Evolutionary conservation across 2,797 vertebrate genomes (phyloP).

Genomic region (Chaetophractus vellerosus): DNA sequence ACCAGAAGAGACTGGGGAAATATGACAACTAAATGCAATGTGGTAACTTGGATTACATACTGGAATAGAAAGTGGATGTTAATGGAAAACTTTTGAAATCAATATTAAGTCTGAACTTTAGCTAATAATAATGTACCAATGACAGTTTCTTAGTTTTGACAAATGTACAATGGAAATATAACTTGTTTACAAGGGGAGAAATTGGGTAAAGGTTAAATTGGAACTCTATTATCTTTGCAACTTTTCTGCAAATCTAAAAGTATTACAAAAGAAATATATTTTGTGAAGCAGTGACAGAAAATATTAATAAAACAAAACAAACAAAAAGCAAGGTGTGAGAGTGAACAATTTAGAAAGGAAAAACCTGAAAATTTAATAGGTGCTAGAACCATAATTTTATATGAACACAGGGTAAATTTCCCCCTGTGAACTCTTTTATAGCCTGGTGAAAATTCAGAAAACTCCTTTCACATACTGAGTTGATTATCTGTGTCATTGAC

Average conservation of each 20-base stretch:
- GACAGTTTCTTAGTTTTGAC: background rate
- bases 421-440: background rate
- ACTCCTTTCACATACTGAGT: constrained; percentile 39
- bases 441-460: constrained; percentile 48
- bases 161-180: background rate
- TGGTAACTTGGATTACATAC: background rate
- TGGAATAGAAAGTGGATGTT: background rate
- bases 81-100: background rate
- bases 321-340: background rate
- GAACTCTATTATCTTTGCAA: background rate
- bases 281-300: background rate
- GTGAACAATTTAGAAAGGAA: background rate
- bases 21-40: background rate
- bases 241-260: background rate
- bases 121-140: too few species aligned
- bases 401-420: background rate
- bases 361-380: background rate
- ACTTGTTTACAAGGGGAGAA: background rate
- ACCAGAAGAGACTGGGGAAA: background rate
- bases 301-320: constrained; percentile 3
- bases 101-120: background rate
- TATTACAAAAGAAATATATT: background rate
- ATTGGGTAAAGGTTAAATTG: fast-evolving
- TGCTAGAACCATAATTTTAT: background rate
- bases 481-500: constrained; percentile 66